Percentiles rank a stretch among this genome's conserved stretches.
Evolutionary conservation across 2,113 vertebrate genomes (phyloP).

Genomic region (Indri indri): DNA sequence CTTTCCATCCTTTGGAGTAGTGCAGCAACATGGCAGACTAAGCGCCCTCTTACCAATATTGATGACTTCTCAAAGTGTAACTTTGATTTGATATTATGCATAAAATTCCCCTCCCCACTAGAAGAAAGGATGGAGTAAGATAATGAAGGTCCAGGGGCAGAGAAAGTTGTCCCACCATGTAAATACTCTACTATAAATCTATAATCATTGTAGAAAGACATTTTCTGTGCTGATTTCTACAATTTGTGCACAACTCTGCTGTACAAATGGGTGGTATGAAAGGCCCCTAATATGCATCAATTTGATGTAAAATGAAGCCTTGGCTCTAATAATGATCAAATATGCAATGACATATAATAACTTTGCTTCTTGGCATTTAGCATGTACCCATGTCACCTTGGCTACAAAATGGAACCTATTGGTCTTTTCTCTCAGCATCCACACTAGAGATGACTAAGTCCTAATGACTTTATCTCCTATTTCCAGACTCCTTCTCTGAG

Average conservation of each 20-base stretch:
- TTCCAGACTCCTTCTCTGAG: neutral
- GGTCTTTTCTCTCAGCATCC: neutral
- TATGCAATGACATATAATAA: neutral
- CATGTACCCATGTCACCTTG: neutral
- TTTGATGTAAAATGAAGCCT: neutral
- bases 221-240: neutral
- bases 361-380: neutral
- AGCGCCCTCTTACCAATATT: neutral
- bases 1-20: neutral
- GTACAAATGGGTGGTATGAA: neutral
- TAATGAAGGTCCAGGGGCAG: neutral
- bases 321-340: neutral
- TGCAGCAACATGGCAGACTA: neutral
- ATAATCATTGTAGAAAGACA: neutral
- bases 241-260: neutral
- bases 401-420: neutral
- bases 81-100: neutral
- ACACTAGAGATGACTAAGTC: neutral
- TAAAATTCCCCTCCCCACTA: neutral
- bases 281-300: neutral
- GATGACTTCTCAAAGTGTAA: neutral
- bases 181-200: neutral
- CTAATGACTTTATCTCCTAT: neutral
- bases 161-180: neutral
- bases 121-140: neutral